Conservation (phyloP, 1,140 invertebrate genomes). For the Drosophila willistoni region DNA sequence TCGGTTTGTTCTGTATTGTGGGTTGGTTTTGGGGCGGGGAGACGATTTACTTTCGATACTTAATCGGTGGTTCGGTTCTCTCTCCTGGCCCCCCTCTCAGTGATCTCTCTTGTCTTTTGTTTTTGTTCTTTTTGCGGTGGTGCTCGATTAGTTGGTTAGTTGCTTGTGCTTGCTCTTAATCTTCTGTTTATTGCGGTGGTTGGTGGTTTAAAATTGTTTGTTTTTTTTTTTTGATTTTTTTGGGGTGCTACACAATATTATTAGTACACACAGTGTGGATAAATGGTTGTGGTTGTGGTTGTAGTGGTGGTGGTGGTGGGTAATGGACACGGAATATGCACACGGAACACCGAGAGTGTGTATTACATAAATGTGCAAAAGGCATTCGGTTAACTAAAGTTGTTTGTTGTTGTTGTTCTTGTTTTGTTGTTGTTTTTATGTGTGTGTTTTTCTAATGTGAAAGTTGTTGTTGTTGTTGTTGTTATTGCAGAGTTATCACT, state of each 20-base stretch:
- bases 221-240: neutral
- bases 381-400: constrained; percentile 9
- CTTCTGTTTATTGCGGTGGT: constrained; percentile 7
- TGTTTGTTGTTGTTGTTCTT: neutral
- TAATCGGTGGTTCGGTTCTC: neutral
- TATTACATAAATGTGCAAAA: constrained; percentile 21
- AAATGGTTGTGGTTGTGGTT: neutral
- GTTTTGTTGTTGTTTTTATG: constrained; percentile 35
- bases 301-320: neutral
- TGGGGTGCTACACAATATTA: constrained; percentile 37
- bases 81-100: too few species aligned
- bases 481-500: constrained; percentile 6
- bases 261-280: constrained; percentile 10
- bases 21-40: too few species aligned
- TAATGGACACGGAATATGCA: constrained; percentile 14
- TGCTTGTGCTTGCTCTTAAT: too few species aligned
- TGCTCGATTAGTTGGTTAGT: neutral
- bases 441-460: neutral
- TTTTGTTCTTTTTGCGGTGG: neutral
- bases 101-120: too few species aligned
- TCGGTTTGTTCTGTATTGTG: neutral
- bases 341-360: constrained; percentile 35
- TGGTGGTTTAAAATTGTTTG: neutral
- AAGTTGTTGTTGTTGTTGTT: constrained; percentile 16
- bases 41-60: too few species aligned